These are phyloP conservation scores for Polymixis lichenea DNA, from an alignment of 2,888 invertebrate species.

Conservation along the genomic window DNA sequence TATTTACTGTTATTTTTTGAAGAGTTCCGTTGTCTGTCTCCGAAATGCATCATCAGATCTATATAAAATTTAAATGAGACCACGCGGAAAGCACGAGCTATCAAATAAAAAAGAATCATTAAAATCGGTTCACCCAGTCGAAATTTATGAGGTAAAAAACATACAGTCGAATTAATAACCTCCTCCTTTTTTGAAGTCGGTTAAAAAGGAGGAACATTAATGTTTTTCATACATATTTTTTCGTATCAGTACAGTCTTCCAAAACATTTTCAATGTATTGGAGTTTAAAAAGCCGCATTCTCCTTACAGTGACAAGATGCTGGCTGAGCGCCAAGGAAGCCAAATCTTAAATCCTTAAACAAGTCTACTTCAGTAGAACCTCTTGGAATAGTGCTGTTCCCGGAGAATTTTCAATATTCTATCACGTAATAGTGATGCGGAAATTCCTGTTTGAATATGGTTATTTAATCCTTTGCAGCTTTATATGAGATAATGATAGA, in stretches of 20 bases:
- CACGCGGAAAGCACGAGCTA: too few relatives aligned
- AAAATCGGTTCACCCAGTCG: too few relatives aligned
- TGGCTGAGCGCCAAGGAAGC: conserved; percentile 50
- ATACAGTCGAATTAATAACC: too few relatives aligned
- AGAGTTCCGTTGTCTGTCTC: too few relatives aligned
- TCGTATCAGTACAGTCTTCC: conserved; percentile 7
- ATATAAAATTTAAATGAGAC: too few relatives aligned
- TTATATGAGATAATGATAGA: background rate
- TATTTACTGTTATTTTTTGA: too few relatives aligned
- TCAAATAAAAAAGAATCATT: too few relatives aligned
- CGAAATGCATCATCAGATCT: too few relatives aligned
- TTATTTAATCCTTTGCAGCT: conserved; percentile 13
- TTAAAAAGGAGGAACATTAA: background rate
- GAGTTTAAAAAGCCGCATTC: conserved; percentile 48
- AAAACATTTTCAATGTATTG: conserved; percentile 45
- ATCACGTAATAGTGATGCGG: conserved; percentile 20
- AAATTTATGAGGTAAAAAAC: too few relatives aligned
- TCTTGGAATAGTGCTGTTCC: conserved; percentile 46
- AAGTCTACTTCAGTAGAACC: conserved; percentile 55
- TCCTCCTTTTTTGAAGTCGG: too few relatives aligned
- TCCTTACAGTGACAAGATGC: conserved; percentile 40
- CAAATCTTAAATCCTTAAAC: conserved; percentile 62
- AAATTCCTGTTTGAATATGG: conserved; percentile 14
- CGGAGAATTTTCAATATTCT: conserved; percentile 42
- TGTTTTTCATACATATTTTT: background rate